Evolutionary conservation across 2,888 invertebrate genomes (phyloP), one percentile per base, ranked within the genome.

Genomic region (Sicus ferrugineus): DNA sequence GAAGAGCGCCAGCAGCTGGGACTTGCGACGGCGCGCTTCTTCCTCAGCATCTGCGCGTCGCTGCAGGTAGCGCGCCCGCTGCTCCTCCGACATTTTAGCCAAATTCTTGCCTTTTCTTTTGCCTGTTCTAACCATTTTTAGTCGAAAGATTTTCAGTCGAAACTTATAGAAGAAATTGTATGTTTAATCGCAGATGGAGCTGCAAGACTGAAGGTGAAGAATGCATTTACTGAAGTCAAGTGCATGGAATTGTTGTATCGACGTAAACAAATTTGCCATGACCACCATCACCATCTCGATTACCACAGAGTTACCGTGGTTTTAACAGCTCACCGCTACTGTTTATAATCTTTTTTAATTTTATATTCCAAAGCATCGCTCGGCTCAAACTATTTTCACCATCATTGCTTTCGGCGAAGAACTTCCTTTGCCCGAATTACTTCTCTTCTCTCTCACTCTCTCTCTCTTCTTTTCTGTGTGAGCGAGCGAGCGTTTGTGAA

Each of bases 21-120:
- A 90, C 80, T 94, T 94, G 73, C 94, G 88, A 16, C 93, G 86
- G 48, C 91, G 88, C 0, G 92, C 92, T 81, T 95, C 95, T 79
- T 94, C 92, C 81, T 94, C 94, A 38, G 92, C 86, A 75, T 94
- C 94, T 0, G 93, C 93, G 28, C 92, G 89, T 79, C 93, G 92
- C 80, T 94, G 94, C 63, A 94, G 86, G 83, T 94, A 95, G 68
- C 93, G 86, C 0, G 91, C 90, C 2, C 93, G 88, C 80, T 95
- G 94, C 81, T 94, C 94, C 73, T 94, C 94, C 0, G 91, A 92
- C 94, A 95, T 94, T 77, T 91, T 90, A 23, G 93, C 92, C 77
- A 94, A 83, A 82, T 93, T 93, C 80, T 91, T 90, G 66, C 84
- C 73, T 73, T 75, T 75, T 19, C n/a, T 46, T 73, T 74, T 75